Evolutionary conservation across 2,888 invertebrate genomes (phyloP).

Genomic region (Drosophila robusta): DNA sequence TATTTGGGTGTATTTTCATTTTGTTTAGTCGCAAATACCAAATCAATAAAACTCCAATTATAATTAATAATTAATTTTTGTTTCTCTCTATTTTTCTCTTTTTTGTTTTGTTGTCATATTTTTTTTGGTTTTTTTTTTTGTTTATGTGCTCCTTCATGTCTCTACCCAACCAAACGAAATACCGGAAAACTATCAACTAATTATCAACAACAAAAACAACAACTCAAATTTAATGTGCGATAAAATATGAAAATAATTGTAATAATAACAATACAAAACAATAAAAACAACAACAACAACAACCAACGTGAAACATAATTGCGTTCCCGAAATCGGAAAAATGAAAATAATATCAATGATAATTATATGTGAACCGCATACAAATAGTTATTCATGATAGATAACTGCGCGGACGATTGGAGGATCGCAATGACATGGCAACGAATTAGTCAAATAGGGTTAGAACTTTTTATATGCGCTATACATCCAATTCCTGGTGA

Average conservation of each 20-base stretch:
- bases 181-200: constrained; percentile 33
- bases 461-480: constrained; percentile 97
- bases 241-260: not conserved
- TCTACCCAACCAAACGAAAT: constrained; percentile 7
- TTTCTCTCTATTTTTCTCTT: constrained; percentile 40
- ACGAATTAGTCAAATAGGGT: constrained; percentile 95
- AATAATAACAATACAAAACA: not conserved
- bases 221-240: not conserved
- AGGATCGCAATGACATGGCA: constrained; percentile 99
- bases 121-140: constrained; percentile 8
- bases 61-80: constrained; percentile 75
- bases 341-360: not conserved
- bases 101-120: constrained; percentile 38
- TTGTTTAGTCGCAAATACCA: constrained; percentile 76
- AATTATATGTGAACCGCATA: constrained; percentile 8
- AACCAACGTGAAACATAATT: not conserved
- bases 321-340: constrained; percentile 1
- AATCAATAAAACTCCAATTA: constrained; percentile 80
- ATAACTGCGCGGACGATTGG: constrained; percentile 99
- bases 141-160: constrained; percentile 26
- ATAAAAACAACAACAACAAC: constrained; percentile 4
- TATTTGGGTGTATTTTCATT: constrained; percentile 76
- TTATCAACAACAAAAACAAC: constrained; percentile 25
- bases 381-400: constrained; percentile 98
- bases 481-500: constrained; percentile 99